These are phyloP conservation scores for Lottia scabra DNA, from an alignment of 2,888 invertebrate species.

Conservation along the genomic window DNA sequence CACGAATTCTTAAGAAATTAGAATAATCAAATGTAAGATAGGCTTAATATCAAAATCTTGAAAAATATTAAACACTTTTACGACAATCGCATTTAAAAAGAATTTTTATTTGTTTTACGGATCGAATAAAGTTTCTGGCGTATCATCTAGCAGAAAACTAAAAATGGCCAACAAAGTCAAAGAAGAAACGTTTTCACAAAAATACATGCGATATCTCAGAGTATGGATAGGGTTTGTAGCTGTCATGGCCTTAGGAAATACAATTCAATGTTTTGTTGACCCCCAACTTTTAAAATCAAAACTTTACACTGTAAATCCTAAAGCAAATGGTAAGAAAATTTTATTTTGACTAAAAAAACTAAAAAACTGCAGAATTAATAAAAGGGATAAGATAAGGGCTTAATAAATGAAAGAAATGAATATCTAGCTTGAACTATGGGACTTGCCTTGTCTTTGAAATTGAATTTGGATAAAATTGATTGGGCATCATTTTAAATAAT, in stretches of 20 bases:
- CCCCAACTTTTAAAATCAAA: conserved; percentile 41
- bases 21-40: too few species aligned
- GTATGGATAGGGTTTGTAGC: conserved; percentile 60
- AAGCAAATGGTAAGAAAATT: conserved; percentile 32
- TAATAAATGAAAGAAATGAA: too few species aligned
- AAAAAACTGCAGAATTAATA: too few species aligned
- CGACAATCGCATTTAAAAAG: not conserved
- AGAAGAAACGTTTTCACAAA: conserved; percentile 15
- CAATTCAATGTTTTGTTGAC: conserved; percentile 53
- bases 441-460: too few species aligned
- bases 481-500: too few species aligned
- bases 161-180: not conserved
- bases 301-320: conserved; percentile 43
- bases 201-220: conserved; percentile 37
- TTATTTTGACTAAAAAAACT: too few species aligned
- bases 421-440: too few species aligned
- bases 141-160: not conserved
- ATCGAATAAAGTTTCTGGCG: not conserved
- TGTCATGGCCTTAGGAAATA: conserved; percentile 58
- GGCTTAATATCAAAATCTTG: too few species aligned
- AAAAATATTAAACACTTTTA: not conserved
- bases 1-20: too few species aligned
- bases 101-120: not conserved
- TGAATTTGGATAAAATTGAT: too few species aligned
- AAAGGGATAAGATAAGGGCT: too few species aligned